These are phyloP conservation scores for Ommatoiulus sabulosus DNA, from an alignment of 2,888 invertebrate species.

Conservation along the genomic window DNA sequence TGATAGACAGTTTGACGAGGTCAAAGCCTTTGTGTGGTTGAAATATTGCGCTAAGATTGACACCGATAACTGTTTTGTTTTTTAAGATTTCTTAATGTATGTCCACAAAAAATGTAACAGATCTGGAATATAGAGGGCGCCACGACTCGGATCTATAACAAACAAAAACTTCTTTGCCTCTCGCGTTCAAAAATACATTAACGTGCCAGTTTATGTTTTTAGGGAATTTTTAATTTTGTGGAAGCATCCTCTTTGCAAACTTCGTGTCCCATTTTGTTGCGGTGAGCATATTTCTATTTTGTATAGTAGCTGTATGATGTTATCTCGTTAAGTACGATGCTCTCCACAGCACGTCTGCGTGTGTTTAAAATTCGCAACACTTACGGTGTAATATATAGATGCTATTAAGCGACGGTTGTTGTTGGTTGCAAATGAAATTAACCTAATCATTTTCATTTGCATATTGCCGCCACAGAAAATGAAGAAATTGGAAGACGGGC, in stretches of 20 bases:
- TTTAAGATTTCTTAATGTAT: background rate
- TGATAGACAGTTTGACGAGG: background rate
- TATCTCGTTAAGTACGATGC: background rate
- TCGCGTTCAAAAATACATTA: no score
- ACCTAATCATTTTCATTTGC: background rate
- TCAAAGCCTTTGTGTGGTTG: background rate
- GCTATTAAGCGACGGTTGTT: background rate
- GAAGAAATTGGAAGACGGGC: background rate
- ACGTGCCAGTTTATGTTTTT: no score
- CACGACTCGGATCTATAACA: background rate
- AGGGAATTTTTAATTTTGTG: no score
- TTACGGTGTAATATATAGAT: background rate
- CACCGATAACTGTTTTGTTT: background rate
- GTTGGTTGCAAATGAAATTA: background rate
- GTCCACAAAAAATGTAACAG: background rate
- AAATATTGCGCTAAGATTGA: background rate
- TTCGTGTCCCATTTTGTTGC: no score
- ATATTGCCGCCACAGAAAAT: background rate
- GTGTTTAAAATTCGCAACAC: background rate
- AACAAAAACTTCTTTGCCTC: background rate
- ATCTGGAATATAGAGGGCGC: background rate
- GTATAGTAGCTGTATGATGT: background rate
- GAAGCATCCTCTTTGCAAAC: no score
- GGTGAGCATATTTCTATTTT: no score
- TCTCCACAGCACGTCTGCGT: background rate